phyloP scores from a whole-genome alignment of 92 coral and sea anemone species.

The Phenganax stokvisi region DNA sequence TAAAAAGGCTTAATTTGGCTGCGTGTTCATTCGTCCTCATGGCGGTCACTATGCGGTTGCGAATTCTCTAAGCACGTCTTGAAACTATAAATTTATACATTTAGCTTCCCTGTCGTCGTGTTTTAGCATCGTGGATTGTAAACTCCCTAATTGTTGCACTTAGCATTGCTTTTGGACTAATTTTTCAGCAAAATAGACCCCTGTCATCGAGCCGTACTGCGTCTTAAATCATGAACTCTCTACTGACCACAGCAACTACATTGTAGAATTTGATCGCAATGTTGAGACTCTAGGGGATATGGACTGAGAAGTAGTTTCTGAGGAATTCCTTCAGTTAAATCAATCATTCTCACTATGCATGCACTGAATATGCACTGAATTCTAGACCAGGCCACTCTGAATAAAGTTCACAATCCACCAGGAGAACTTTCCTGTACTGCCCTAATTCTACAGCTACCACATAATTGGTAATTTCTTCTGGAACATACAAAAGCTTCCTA shows the following conservation, averaged over 20 bases:
- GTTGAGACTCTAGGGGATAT: not conserved
- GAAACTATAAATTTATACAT: too few relatives aligned
- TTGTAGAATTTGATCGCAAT: constrained; percentile 1
- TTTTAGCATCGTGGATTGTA: too few relatives aligned
- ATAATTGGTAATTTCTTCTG: not conserved
- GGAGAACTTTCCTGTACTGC: not conserved
- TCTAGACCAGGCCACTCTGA: not conserved
- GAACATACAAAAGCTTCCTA: not conserved
- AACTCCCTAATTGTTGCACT: too few relatives aligned
- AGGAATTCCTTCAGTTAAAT: not conserved
- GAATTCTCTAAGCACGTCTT: too few relatives aligned
- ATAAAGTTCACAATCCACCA: not conserved
- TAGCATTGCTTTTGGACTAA: too few relatives aligned
- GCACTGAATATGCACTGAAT: not conserved
- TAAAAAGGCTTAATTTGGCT: too few relatives aligned
- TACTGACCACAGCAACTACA: not conserved
- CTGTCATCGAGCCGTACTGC: too few relatives aligned
- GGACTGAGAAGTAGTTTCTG: not conserved
- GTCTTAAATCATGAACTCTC: too few relatives aligned
- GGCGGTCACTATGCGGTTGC: too few relatives aligned
- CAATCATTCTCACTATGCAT: not conserved
- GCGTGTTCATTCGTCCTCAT: too few relatives aligned
- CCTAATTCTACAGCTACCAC: not conserved
- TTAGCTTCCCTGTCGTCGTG: too few relatives aligned
- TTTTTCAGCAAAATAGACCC: too few relatives aligned